Evolutionary conservation across 2,113 vertebrate species (phyloP), one percentile per base, ranked within the genome.

Genomic region (Anguilla rostrata): DNA sequence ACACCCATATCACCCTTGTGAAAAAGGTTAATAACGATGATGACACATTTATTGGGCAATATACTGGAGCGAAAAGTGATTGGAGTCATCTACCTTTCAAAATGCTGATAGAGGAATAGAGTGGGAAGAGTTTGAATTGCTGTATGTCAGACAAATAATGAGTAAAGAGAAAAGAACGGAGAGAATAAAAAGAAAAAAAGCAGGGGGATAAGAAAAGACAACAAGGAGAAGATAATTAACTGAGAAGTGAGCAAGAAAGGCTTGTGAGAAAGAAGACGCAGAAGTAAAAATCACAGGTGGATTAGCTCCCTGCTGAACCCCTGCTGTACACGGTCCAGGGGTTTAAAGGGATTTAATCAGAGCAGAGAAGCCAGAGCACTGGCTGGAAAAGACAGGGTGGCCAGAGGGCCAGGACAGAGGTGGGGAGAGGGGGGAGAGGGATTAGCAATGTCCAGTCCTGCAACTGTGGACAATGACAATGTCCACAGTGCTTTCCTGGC

Each of bases 271-370:
- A n/a, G 20, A n/a, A 71, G 26, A 71, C 2, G 26, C 6, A 71
- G 63, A 71, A n/a, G 16, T 71, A 6, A n/a, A 71, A 26, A 71
- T 60, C 15, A n/a, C 22, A n/a, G 63, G 22, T 75, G 39, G 81
- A 87, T 86, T 78, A 82, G 57, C 75, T 53, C 85, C 81, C 40
- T n/a, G 49, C 82, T 85, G 81, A 46, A 88, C 34, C 86, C 43
- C 84, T 79, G 83, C 41, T 22, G 83, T 16, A 79, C 20, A 39
- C 20, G 20, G 29, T 57, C 57, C 80, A 82, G 57, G 83, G 82
- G 71, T 53, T 84, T 82, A n/a, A 83, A 49, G 78, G 75, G 86
- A 87, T 78, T 86, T 84, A 88, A 86, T 40, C 20, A 87, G 86
- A 39, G 40, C 39, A 80, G 16, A 40, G 53, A 34, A 4, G 49